A percentile compares a stretch with the other conserved stretches of the same genome.
Evolutionary conservation across 53 echinoderm and acorn worm species (phyloP).

Genomic region (Holothuria leucospilota): DNA sequence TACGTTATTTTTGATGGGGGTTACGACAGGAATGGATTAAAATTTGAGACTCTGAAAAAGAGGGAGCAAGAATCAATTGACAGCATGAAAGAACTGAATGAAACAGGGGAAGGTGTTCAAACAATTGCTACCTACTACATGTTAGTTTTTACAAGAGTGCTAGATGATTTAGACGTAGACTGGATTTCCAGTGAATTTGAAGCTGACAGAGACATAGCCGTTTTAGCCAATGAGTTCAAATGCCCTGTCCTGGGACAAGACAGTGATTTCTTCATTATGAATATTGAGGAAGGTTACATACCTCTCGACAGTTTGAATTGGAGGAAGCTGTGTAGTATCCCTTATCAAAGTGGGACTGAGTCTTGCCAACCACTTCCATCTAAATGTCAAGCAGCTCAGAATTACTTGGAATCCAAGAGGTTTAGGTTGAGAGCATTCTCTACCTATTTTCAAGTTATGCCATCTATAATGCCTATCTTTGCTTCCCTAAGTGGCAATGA

Average conservation of each 20-base stretch:
- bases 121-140: conserved; percentile 56
- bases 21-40: conserved; percentile 82
- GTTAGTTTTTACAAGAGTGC: conserved; percentile 66
- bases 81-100: conserved; percentile 40
- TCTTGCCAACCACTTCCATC: neutral
- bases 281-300: conserved; percentile 85
- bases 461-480: conserved; percentile 81
- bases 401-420: conserved; percentile 20
- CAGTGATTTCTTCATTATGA: conserved; percentile 92
- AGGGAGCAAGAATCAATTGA: conserved; percentile 64
- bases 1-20: conserved; percentile 91
- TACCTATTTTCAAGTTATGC: conserved; percentile 68
- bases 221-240: conserved; percentile 77
- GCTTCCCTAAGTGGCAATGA: conserved; percentile 89
- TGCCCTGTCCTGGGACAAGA: conserved; percentile 87
- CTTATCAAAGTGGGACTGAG: neutral
- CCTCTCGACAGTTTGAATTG: conserved; percentile 70
- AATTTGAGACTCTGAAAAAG: conserved; percentile 67
- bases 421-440: conserved; percentile 65
- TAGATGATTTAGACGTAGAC: conserved; percentile 65
- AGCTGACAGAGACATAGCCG: conserved; percentile 85
- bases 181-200: conserved; percentile 85
- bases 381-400: neutral
- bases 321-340: conserved; percentile 30
- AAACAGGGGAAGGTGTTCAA: conserved; percentile 50